Conservation (phyloP, 1,140 invertebrate genomes). For the Aphaenogaster rudis region DNA sequence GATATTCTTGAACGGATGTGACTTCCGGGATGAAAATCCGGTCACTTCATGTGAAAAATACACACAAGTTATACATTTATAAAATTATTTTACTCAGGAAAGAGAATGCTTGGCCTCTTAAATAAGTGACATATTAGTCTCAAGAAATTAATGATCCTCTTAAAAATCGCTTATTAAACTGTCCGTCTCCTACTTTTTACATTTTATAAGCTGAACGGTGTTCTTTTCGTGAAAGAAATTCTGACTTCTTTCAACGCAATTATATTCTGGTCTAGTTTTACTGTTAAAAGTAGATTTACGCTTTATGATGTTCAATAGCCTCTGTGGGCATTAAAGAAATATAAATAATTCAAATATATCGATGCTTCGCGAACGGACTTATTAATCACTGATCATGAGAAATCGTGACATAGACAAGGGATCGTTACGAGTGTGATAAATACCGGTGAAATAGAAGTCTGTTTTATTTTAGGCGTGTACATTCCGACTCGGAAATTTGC, state of each 20-base stretch:
- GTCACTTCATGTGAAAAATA: not conserved
- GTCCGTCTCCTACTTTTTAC: not conserved
- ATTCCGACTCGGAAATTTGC: conserved; percentile 60
- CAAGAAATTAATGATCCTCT: not conserved
- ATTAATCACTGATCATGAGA: conserved; percentile 16
- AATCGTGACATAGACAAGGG: not conserved
- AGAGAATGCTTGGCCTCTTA: not conserved
- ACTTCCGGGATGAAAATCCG: not conserved
- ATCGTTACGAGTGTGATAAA: conserved; percentile 36
- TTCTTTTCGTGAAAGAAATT: conserved; percentile 17
- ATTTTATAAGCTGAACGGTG: conserved; percentile 14
- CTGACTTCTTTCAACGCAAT: not conserved
- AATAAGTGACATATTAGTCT: conserved; percentile 4
- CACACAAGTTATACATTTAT: not conserved
- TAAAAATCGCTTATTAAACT: conserved; percentile 1
- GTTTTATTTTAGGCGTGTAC: conserved; percentile 55
- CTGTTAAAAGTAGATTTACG: conserved; percentile 8
- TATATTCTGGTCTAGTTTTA: conserved; percentile 18
- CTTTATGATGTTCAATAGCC: not conserved
- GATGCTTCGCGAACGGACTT: not conserved
- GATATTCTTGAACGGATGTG: not conserved
- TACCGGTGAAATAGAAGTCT: conserved; percentile 23
- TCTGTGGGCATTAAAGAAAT: not conserved
- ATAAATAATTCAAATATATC: not conserved
- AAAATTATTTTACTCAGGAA: conserved; percentile 31